phyloP scores from a whole-genome alignment of 2,888 invertebrate genomes.

The Mesochorus sp. region DNA sequence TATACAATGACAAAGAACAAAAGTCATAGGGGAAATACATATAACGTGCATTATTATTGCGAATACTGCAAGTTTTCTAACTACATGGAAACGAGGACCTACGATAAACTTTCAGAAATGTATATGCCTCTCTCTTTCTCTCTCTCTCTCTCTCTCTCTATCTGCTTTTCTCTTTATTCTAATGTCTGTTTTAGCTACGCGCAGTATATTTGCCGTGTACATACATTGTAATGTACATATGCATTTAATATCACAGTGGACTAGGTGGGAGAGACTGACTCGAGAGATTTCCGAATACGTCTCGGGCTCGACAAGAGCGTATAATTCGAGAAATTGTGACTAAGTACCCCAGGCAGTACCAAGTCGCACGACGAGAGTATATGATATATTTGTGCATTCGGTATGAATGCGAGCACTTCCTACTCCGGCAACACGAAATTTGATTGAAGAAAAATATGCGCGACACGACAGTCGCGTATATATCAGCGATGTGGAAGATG shows the following conservation, averaged over 20 bases:
- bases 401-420: no score
- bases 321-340: conserved; percentile 46
- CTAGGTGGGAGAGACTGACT: not conserved
- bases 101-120: conserved; percentile 30
- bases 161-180: no score
- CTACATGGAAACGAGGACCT: not conserved
- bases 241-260: conserved; percentile 21
- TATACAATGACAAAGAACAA: not conserved
- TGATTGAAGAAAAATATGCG: no score
- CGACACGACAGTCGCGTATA: no score
- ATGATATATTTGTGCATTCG: conserved; percentile 27
- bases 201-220: not conserved
- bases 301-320: conserved; percentile 9
- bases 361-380: conserved; percentile 20
- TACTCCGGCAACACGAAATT: no score
- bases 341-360: conserved; percentile 25
- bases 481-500: no score
- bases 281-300: conserved; percentile 8
- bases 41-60: conserved; percentile 15
- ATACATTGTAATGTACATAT: conserved; percentile 1
- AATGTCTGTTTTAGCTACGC: not conserved
- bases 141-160: no score
- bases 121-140: no score
- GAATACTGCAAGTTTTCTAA: conserved; percentile 6
- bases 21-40: not conserved